Evolutionary conservation across 2,797 vertebrate species (phyloP).

Genomic region (Danio aesculapii): DNA sequence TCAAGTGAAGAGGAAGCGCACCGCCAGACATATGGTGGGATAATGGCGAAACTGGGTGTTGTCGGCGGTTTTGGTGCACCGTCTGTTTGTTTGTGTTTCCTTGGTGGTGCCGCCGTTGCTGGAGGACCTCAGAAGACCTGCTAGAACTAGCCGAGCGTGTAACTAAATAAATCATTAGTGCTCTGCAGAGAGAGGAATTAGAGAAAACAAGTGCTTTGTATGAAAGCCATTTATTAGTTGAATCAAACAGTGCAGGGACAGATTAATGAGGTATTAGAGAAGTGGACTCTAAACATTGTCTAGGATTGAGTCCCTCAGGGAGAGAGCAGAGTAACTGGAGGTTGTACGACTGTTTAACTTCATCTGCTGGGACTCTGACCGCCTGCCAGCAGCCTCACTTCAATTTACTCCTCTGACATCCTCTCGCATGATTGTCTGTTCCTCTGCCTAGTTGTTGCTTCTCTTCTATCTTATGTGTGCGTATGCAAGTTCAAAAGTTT

Average conservation of each 20-base stretch:
- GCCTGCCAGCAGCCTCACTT: conserved; percentile 13
- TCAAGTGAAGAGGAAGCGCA: conserved; percentile 23
- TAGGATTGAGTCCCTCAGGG: conserved; percentile 65
- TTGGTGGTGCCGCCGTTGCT: conserved; percentile 35
- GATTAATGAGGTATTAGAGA: conserved; percentile 77
- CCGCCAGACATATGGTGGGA: conserved; percentile 50
- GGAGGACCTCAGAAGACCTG: conserved; percentile 61
- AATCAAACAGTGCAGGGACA: conserved; percentile 65
- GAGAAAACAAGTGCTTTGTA: conserved; percentile 73
- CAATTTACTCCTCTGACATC: conserved; percentile 11
- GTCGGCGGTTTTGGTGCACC: conserved; percentile 44
- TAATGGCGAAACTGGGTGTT: conserved; percentile 41
- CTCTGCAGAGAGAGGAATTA: conserved; percentile 61
- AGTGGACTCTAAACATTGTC: conserved; percentile 75
- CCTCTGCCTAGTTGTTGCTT: neutral
- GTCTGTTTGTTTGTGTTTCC: conserved; percentile 56
- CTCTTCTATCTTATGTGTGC: no score
- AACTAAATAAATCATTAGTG: conserved; percentile 75
- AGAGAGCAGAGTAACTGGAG: conserved; percentile 65
- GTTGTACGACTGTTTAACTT: conserved; percentile 71
- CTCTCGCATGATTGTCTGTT: neutral
- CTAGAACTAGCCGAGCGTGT: conserved; percentile 66
- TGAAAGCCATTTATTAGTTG: conserved; percentile 73
- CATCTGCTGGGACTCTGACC: conserved; percentile 55
- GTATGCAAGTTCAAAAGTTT: neutral